Base-by-base conservation (phyloP, 2,888 invertebrate species). In the Exocentrus adspersus region DNA sequence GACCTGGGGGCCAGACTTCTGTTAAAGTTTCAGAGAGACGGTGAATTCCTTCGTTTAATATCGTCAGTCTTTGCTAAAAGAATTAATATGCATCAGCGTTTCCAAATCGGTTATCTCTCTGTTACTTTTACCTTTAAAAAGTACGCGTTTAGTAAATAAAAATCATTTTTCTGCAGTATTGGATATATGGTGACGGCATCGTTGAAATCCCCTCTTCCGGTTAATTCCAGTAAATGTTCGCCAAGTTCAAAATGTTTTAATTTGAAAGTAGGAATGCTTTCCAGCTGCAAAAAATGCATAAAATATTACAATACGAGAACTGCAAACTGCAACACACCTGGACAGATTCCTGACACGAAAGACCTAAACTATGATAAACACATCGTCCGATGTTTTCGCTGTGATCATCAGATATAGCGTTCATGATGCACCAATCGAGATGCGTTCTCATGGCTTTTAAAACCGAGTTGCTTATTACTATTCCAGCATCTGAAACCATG, bases 371-470 rank as follows among this genome's bases (percentile, higher is more conserved):
- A 81, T 92, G 91, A 66, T 90, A 83, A 70, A 93, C 88, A 80
- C 97, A 96, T 69, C 93, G 87, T n/a, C 95, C 96, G 67, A 97
- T 86, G 84, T 95, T 95, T 79, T 93, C 90, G 80, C 92, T 92
- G 78, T 93, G 91, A 74, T 89, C 91, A 68, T 90, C 89, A 1
- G 94, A 92, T 78, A 91, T 90, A 0, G 93, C 91, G 83, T 94
- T 94, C 70, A 91, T 90, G 16, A 94, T 92, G 81, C 96, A 96
- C 92, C 95, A 95, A 79, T 95, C 94, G 74, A 96, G 84, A 80
- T 92, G 90, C 43, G 85, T 85, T 75, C 91, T 90, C 74, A 97
- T 87, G 67, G 90, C 89, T 64, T 89, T 88, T 75, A 97, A 85
- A 37, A 97, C 90, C 0, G 93, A 92, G 83, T 94, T 94, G 63